These are phyloP conservation scores for Cairina moschata DNA, from an alignment of 2,113 vertebrate species.

Conservation along the genomic window DNA sequence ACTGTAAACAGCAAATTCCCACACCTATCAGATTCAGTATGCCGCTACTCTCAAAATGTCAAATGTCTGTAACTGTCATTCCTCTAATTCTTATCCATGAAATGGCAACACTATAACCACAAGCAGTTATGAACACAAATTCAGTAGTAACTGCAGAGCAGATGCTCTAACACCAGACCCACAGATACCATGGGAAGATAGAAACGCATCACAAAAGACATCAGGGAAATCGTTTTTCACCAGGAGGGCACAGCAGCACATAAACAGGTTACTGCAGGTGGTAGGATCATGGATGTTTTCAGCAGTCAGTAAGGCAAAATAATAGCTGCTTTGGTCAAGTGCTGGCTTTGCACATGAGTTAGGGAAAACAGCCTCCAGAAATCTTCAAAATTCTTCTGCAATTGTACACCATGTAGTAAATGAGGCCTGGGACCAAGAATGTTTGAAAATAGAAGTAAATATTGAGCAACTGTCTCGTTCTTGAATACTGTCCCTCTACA, in stretches of 20 bases:
- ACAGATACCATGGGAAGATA: background rate
- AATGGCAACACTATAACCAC: background rate
- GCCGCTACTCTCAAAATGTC: background rate
- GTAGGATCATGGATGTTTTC: background rate
- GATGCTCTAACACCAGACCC: background rate
- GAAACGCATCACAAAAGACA: background rate
- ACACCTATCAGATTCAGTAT: background rate
- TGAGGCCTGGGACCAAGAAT: background rate
- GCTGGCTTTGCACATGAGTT: background rate
- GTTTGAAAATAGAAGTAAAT: background rate
- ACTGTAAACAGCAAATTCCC: background rate
- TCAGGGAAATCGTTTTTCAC: background rate
- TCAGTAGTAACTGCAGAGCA: background rate
- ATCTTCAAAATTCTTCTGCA: background rate
- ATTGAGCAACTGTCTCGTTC: background rate
- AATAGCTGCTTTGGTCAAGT: background rate
- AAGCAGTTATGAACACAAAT: background rate
- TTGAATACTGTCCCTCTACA: background rate
- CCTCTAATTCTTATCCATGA: fast-evolving
- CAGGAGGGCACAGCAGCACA: background rate
- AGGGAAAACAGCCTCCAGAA: background rate
- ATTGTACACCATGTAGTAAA: background rate
- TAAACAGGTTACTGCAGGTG: background rate
- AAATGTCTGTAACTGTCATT: fast-evolving
- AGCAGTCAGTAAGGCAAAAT: background rate